phyloP scores from a whole-genome alignment of 2,888 invertebrate species.

The Patella ulyssiponensis region DNA sequence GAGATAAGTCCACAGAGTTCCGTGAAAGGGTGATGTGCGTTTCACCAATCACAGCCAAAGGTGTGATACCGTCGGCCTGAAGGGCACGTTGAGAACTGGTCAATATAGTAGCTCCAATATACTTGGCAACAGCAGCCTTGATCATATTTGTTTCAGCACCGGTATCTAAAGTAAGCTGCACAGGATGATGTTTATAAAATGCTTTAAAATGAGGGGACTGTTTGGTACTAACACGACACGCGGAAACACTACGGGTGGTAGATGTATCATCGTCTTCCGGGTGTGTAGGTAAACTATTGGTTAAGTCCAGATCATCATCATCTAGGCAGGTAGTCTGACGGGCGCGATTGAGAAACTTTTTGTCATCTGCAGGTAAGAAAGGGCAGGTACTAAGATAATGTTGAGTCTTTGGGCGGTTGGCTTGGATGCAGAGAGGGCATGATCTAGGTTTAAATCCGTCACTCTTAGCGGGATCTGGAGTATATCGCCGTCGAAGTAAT shows the following conservation, averaged over 20 bases:
- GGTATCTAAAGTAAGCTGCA: slow-evolving; percentile 16
- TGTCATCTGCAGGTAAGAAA: slow-evolving; percentile 32
- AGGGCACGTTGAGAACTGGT: slow-evolving; percentile 18
- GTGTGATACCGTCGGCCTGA: slow-evolving; percentile 30
- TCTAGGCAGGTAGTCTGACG: slow-evolving; percentile 13
- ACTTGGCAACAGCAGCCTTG: slow-evolving; percentile 12
- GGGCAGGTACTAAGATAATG: slow-evolving; percentile 36
- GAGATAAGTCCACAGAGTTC: slow-evolving; percentile 3
- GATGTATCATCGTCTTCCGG: too few species aligned
- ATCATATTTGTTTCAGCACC: slow-evolving; percentile 35
- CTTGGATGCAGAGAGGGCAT: slow-evolving; percentile 39
- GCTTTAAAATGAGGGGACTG: background rate
- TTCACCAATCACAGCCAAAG: slow-evolving; percentile 27
- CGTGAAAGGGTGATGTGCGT: background rate
- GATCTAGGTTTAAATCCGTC: background rate
- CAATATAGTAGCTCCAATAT: slow-evolving; percentile 16
- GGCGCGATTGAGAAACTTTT: slow-evolving; percentile 25
- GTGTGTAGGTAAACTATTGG: too few species aligned
- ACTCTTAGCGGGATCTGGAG: background rate
- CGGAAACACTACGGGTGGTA: background rate
- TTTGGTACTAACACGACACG: background rate
- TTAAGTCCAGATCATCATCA: background rate
- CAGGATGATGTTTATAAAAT: background rate
- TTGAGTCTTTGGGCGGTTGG: slow-evolving; percentile 3
- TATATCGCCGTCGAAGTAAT: background rate